Base-by-base conservation (phyloP, 2,113 vertebrate species). In the Echinops telfairi region DNA sequence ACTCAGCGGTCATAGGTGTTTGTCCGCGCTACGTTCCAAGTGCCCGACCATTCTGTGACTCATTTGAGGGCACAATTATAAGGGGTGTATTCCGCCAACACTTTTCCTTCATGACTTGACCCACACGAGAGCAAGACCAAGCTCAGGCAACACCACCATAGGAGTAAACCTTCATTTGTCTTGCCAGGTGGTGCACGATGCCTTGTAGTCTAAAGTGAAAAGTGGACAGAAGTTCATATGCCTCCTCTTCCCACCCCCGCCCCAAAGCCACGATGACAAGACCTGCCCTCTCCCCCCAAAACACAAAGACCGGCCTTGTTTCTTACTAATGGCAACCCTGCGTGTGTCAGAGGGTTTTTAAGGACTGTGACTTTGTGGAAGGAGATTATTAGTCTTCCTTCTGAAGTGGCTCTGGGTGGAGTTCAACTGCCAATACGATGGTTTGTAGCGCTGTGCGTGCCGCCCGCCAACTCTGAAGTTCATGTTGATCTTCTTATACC, bases 111-210 rank as follows among this genome's bases (percentile, higher is more conserved):
- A 47, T 70, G 60, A 81, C 71, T 88, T 58, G 9, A 68, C 25
- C n/a, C 58, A 53, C 80, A 10, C 43, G 47, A 78, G 88, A 94
- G 88, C 80, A 79, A 91, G 79, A 17, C 29, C n/a, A 80, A 88
- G 77, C 53, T 17, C n/a, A 70, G 79, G n/a, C 57, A n/a, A 33
- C 53, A 58, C 23, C 2, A 14, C 17, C 1, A 4, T 9, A 53
- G 47, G 47, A 53, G 47, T 15, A 7, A 62, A 22, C 25, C 62
- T 93, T 83, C 60, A 64, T 36, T 36, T 64, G 36, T 78, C n/a
- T 23, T 31, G 27, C 66, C 66, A 43, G 9, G 31, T 76, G 60
- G 16, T 2, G 19, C 27, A 33, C 22, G 80, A 38, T 3, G 7
- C 53, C n/a, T 80, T 58, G 80, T 82, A 64, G 82, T 33, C 82